Evolutionary conservation across 2,797 vertebrate genomes (phyloP).

Genomic region (Cirrhinus mrigala): DNA sequence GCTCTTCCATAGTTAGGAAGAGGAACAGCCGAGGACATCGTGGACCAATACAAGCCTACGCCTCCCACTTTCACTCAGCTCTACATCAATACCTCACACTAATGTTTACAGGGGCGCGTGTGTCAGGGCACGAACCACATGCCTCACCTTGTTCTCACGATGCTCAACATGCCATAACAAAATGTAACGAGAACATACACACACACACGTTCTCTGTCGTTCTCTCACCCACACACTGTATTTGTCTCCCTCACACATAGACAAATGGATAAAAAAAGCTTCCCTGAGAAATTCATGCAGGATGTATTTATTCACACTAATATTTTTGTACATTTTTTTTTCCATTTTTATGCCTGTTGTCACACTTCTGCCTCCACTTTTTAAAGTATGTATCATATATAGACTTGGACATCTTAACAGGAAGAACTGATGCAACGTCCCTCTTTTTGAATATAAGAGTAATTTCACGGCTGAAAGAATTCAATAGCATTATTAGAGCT

Average conservation of each 20-base stretch:
- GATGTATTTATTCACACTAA: constrained; percentile 22
- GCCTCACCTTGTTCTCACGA: constrained; percentile 37
- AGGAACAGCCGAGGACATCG: constrained; percentile 58
- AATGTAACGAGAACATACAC: constrained; percentile 23
- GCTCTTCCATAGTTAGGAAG: constrained; percentile 59
- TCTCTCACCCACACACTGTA: constrained; percentile 4
- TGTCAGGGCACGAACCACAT: constrained; percentile 34
- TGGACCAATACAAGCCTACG: constrained; percentile 5
- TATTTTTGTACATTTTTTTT: not conserved
- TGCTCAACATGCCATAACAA: constrained; percentile 38
- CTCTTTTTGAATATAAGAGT: not conserved
- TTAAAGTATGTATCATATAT: not conserved
- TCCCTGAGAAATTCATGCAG: constrained; percentile 4
- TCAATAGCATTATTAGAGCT: not conserved
- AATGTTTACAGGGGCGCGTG: constrained; percentile 46
- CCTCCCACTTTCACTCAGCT: constrained; percentile 16
- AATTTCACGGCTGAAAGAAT: not conserved
- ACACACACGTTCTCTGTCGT: constrained; percentile 20
- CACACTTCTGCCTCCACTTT: not conserved
- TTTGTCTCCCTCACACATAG: not conserved
- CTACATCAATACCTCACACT: constrained; percentile 45
- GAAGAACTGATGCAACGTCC: not conserved
- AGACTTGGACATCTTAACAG: constrained; percentile 1
- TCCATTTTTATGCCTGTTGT: not conserved
- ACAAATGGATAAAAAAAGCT: not conserved